These are phyloP conservation scores for Drosophila aldrichi DNA, from an alignment of 2,888 invertebrate genomes.

Conservation along the genomic window DNA sequence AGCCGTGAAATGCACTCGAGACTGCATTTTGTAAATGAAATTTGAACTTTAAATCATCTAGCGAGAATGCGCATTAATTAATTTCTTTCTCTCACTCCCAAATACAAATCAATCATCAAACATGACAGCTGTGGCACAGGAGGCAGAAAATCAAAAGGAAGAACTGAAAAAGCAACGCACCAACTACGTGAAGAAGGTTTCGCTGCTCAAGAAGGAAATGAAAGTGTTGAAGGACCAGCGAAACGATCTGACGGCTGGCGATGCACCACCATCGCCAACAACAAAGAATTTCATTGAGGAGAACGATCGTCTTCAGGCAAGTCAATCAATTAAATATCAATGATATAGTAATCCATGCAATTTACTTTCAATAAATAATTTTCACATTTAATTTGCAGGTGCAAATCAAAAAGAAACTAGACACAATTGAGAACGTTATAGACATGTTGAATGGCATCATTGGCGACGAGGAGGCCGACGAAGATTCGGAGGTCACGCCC, in stretches of 20 bases:
- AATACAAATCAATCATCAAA: constrained; percentile 3
- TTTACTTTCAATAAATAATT: background rate
- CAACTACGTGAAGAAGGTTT: constrained; percentile 92
- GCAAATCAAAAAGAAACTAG: constrained; percentile 85
- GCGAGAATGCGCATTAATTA: constrained; percentile 50
- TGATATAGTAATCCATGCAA: background rate
- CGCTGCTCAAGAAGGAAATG: constrained; percentile 91
- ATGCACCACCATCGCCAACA: constrained; percentile 89
- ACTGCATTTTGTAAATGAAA: constrained; percentile 82
- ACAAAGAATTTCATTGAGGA: constrained; percentile 92
- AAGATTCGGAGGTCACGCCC: constrained; percentile 58
- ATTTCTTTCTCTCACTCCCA: constrained; percentile 46
- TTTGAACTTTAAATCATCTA: constrained; percentile 62
- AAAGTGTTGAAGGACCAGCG: constrained; percentile 92
- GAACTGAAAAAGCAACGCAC: constrained; percentile 92
- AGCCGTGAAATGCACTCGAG: constrained; percentile 74
- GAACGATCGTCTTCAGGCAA: constrained; percentile 92
- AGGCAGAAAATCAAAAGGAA: constrained; percentile 93
- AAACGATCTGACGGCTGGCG: constrained; percentile 89
- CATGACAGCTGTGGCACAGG: constrained; percentile 90
- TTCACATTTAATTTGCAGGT: constrained; percentile 64
- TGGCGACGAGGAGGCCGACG: constrained; percentile 88
- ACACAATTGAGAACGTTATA: constrained; percentile 94
- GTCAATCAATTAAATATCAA: background rate
- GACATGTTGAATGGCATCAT: constrained; percentile 95